Evolutionary conservation across 1,140 invertebrate genomes (phyloP).

Genomic region (Apis dorsata): DNA sequence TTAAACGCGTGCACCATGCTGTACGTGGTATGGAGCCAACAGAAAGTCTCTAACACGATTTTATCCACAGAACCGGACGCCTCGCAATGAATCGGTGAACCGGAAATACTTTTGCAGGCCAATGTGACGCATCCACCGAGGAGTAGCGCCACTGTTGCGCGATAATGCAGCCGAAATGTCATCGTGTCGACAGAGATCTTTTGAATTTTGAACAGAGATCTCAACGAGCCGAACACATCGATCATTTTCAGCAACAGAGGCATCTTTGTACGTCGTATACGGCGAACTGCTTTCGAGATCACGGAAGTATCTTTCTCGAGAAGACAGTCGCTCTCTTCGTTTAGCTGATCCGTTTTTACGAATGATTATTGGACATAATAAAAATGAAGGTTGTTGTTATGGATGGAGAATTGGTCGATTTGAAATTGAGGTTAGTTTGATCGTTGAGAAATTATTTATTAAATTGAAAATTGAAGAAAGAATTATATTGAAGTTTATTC

Average conservation of each 20-base stretch:
- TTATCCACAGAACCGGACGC: conserved; percentile 82
- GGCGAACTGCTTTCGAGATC: neutral
- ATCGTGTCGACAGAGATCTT: conserved; percentile 81
- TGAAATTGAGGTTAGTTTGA: too few species aligned
- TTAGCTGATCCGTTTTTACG: conserved; percentile 17
- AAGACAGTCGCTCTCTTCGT: conserved; percentile 6
- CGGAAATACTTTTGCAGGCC: conserved; percentile 82
- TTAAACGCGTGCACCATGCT: conserved; percentile 82
- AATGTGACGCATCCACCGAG: conserved; percentile 80
- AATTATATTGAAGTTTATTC: neutral
- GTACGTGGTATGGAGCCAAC: conserved; percentile 88
- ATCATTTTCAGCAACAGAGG: conserved; percentile 79
- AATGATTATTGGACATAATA: neutral
- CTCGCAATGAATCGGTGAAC: conserved; percentile 84
- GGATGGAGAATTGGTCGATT: too few species aligned
- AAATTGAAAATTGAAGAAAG: neutral
- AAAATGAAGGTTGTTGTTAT: too few species aligned
- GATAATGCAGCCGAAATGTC: conserved; percentile 83
- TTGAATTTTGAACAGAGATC: conserved; percentile 80
- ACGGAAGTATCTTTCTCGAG: neutral
- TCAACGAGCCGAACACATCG: conserved; percentile 77
- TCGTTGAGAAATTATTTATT: neutral
- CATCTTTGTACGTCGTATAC: conserved; percentile 59
- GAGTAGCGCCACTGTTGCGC: conserved; percentile 81
- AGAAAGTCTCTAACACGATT: conserved; percentile 86